Base-by-base conservation (phyloP, 2,888 invertebrate species). In the Caenorhabditis sp. region DNA sequence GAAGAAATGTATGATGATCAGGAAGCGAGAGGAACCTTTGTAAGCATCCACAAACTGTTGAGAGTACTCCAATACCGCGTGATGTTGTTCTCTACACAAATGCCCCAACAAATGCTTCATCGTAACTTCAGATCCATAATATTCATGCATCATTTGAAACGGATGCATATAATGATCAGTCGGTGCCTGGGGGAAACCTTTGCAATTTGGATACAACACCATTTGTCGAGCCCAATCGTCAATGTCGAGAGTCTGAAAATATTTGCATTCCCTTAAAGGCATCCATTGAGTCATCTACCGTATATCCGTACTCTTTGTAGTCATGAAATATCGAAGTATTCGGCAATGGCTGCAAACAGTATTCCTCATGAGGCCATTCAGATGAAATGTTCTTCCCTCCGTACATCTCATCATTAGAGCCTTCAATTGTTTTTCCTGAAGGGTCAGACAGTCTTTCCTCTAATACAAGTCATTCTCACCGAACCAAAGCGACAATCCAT, bases 181-280 rank as follows among this genome's bases (percentile, higher is more conserved):
- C 5, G 87, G 87, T 1, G 68, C 71, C 9, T 80, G 28, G 4
- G 51, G 28, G 40, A 87, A 88, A 2, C 87, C 88, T 3, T 65
- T 18, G 44, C 88, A 88, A 11, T 64, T 68, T 9, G 83, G 84
- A 61, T 82, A 87, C 65, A 87, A 85, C 22, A 88, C 78, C 35
- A 83, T 83, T 22, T 84, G 85, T 2, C 22, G 9, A 0, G 80
- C 82, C 87, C 86, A 87, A 35, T 88, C 88, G 47, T 88, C 87
- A 2, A 81, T 78, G 35, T 68, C 50, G 18, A 85, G 24, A 0
- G 86, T 87, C 68, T 71, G 47, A 51, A 79, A 62, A 50, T 32
- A 9, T 6, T 32, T 32, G 32, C 32, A 32, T 6, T 4, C 4
- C 9, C 5, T 9, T 6, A 32, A 32, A 32, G 32, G 9, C 32